Base-by-base conservation (phyloP, 2,888 invertebrate species). In the Sphaerophoria taeniata region DNA sequence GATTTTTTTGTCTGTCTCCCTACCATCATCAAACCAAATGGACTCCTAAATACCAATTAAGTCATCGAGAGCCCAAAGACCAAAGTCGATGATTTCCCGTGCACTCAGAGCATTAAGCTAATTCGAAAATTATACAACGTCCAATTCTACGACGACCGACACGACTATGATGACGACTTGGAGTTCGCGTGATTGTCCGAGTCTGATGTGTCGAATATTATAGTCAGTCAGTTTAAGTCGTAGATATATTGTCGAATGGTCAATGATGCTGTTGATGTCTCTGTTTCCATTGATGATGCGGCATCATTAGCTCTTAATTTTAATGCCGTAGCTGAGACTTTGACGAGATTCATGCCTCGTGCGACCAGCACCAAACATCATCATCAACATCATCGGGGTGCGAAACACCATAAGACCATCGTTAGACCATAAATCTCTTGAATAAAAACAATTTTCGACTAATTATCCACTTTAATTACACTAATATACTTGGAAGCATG, bases 31-130 rank as follows among this genome's bases (percentile, higher is more conserved):
- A 24, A 76, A 76, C 39, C 69, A 56, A 72, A 80, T 76, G 81
- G 76, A 70, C 85, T 85, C 58, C 73, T 85, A 85, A 85, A 85
- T 85, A 80, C 77, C 85, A 85, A 85, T 85, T 85, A 85, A 85
- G 80, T 81, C 85, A 85, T 85, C 65, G 63, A 63, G 69, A 36
- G 69, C 51, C 51, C 39, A 65, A 24, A 24, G 24, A 24, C 24
- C 24, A 24, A 24, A 24, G 24, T 24, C 24, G 73, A 72, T 70
- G 72, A 81, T 76, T 77, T 65, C 80, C 80, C 76, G 76, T 85
- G 76, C 81, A 85, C 67, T 73, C 85, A 73, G 49, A 65, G 81
- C 76, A 85, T 85, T 85, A 85, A 81, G 85, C 80, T 85, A 85
- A 85, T 81, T 85, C 72, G 85, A 85, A 85, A 85, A 85, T 85